These are phyloP conservation scores for Ellobius talpinus DNA, from an alignment of 2,113 vertebrate genomes.

Conservation along the genomic window DNA sequence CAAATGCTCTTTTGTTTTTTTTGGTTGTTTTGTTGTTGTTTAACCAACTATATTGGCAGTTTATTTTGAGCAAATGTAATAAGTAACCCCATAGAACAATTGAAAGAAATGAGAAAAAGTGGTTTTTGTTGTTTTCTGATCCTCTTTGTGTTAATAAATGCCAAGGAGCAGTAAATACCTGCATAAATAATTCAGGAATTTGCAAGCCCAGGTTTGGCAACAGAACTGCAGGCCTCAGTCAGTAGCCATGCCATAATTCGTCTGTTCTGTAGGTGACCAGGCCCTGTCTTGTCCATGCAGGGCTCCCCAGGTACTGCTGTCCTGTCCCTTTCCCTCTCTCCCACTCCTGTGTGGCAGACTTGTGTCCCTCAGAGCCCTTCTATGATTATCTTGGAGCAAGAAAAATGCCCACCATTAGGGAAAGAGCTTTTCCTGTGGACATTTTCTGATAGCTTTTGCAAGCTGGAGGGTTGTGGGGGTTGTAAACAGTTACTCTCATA, in stretches of 20 bases:
- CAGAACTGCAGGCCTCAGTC: not conserved
- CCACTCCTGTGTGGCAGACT: not conserved
- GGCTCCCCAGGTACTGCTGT: not conserved
- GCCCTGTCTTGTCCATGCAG: rapidly evolving
- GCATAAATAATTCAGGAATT: not conserved
- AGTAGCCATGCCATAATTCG: not conserved
- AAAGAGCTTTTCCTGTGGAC: slow-evolving; percentile 37
- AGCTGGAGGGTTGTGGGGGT: slow-evolving; percentile 9
- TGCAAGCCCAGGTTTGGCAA: not conserved
- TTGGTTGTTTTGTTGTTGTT: not conserved
- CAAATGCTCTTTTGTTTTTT: no score
- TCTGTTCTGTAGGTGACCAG: not conserved
- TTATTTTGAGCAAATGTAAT: slow-evolving; percentile 80
- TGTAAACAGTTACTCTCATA: slow-evolving; percentile 65
- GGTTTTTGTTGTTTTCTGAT: slow-evolving; percentile 62
- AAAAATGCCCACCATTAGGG: not conserved
- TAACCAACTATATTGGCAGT: slow-evolving; percentile 81
- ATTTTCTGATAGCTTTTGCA: slow-evolving; percentile 50
- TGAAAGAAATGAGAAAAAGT: slow-evolving; percentile 55
- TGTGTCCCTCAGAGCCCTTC: not conserved
- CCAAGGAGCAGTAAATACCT: slow-evolving; percentile 44
- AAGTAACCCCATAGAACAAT: slow-evolving; percentile 63
- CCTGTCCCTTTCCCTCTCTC: not conserved
- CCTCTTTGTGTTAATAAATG: slow-evolving; percentile 69
- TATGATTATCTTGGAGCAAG: not conserved